Conservation (phyloP, 30 jellyfish, hydroid and myxozoan species). For the Catostylus mosaicus region DNA sequence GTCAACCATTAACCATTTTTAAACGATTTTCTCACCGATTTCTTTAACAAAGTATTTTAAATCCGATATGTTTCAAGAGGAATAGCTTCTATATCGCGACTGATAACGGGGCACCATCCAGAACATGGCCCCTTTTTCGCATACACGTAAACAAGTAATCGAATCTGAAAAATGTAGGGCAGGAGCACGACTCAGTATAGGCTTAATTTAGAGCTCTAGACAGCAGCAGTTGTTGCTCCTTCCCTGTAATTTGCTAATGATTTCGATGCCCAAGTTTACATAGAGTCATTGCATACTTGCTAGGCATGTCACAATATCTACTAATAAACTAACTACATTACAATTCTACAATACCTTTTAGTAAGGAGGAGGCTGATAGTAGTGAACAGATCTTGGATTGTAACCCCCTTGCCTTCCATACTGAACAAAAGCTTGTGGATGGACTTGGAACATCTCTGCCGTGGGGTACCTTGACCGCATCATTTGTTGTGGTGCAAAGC, state of each 20-base stretch:
- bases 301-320: neutral
- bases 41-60: too few species aligned
- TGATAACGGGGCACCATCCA: too few species aligned
- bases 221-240: neutral
- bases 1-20: too few species aligned
- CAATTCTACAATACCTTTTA: neutral
- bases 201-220: neutral
- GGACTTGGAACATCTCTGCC: slow-evolving; percentile 59
- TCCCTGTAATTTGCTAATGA: too few species aligned
- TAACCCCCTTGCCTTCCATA: slow-evolving; percentile 63
- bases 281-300: neutral
- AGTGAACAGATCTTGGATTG: slow-evolving; percentile 61
- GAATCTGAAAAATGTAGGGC: too few species aligned
- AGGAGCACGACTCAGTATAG: neutral
- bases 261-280: too few species aligned
- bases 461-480: slow-evolving; percentile 60
- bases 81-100: too few species aligned
- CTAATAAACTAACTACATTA: neutral
- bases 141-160: too few species aligned
- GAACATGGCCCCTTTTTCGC: too few species aligned
- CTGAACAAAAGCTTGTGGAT: slow-evolving; percentile 66
- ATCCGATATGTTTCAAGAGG: too few species aligned
- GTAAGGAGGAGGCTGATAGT: slow-evolving; percentile 45
- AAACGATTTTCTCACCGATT: too few species aligned
- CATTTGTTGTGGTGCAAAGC: slow-evolving; percentile 72